phyloP scores from a whole-genome alignment of 2,113 vertebrate species.

The Ptychochromis oligacanthus region DNA sequence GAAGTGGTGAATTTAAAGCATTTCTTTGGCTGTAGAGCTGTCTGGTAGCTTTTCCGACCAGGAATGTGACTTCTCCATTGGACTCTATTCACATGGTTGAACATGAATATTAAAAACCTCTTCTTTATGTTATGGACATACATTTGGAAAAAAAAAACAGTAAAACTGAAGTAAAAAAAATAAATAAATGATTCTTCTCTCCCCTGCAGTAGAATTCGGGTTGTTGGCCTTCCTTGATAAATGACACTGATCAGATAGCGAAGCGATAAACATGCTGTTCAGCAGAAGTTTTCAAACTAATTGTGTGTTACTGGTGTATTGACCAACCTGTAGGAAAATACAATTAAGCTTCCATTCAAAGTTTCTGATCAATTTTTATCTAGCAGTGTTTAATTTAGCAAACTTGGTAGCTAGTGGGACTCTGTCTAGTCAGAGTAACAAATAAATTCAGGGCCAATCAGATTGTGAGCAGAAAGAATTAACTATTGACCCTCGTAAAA shows the following conservation, averaged over 20 bases:
- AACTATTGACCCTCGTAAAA: neutral
- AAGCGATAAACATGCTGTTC: neutral
- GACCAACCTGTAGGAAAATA: conserved; percentile 1
- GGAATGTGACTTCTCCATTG: neutral
- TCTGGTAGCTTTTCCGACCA: neutral
- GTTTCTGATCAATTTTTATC: conserved; percentile 9
- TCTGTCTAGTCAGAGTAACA: neutral
- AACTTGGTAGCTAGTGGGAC: neutral
- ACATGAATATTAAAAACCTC: neutral
- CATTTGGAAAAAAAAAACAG: neutral
- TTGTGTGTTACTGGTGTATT: conserved; percentile 16
- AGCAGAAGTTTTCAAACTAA: conserved; percentile 35
- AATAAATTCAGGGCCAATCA: conserved; percentile 5
- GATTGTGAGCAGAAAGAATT: neutral
- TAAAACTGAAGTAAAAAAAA: neutral
- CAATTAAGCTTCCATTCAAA: conserved; percentile 13
- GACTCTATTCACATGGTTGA: neutral
- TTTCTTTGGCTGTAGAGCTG: neutral
- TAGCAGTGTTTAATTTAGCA: conserved; percentile 25
- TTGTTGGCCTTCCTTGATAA: neutral
- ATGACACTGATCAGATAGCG: conserved; percentile 17
- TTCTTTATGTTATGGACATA: neutral
- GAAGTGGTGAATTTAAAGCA: neutral
- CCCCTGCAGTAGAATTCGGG: neutral
- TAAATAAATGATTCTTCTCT: neutral